Percentiles rank a stretch among this genome's conserved stretches.
Conservation (phyloP, 2,797 vertebrate genomes). For the Dendrocincla fuliginosa region DNA sequence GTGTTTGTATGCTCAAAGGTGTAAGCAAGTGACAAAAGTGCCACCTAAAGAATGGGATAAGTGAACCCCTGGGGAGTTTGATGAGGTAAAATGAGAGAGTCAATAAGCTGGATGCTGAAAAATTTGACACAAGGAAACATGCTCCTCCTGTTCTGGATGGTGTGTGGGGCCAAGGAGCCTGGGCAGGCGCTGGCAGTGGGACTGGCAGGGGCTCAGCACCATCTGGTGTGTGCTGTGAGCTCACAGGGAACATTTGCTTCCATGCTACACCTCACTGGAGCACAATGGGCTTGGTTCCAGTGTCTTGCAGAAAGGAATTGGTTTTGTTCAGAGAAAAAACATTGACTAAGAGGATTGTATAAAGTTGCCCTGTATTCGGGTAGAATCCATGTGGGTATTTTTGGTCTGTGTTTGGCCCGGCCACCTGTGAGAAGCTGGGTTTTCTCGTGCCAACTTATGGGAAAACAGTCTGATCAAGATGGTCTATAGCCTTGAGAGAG, state of each 20-base stretch:
- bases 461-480: no score
- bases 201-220: not conserved
- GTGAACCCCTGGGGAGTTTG: not conserved
- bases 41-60: not conserved
- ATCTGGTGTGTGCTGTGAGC: not conserved
- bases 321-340: not conserved
- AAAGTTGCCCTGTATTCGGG: not conserved
- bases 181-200: not conserved
- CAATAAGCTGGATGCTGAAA: not conserved
- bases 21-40: slow-evolving; percentile 13
- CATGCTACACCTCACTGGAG: not conserved
- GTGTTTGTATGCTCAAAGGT: not conserved
- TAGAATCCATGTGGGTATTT: no score
- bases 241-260: not conserved
- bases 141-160: not conserved
- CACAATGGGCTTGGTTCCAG: not conserved
- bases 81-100: not conserved
- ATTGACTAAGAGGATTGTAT: not conserved
- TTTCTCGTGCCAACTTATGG: no score
- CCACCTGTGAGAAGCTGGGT: no score
- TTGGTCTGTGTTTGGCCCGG: no score
- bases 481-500: no score
- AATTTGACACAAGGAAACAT: not conserved
- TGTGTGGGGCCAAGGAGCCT: not conserved
- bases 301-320: not conserved